phyloP scores from a whole-genome alignment of 2,113 vertebrate species.

The Notechis scutatus region DNA sequence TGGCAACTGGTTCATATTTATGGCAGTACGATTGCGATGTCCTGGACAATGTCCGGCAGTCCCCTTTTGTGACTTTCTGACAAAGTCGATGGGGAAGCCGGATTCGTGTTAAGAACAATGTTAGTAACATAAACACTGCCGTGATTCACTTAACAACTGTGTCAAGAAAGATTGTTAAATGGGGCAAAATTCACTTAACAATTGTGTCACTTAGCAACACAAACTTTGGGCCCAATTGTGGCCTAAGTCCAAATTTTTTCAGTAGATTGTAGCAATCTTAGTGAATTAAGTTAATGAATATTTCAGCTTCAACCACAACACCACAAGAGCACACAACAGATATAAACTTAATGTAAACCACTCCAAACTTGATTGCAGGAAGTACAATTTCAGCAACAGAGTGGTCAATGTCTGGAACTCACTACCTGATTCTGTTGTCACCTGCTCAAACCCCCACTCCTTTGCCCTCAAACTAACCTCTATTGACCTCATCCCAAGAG shows the following conservation, averaged over 20 bases:
- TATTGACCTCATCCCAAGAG: too few species aligned
- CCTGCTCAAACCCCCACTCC: too few species aligned
- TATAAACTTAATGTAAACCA: too few species aligned
- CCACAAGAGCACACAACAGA: too few species aligned
- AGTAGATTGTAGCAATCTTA: neutral
- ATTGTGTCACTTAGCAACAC: neutral
- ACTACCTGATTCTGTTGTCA: too few species aligned
- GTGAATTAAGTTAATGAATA: too few species aligned
- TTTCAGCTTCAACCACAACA: too few species aligned
- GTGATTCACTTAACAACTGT: neutral
- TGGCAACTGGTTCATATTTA: neutral
- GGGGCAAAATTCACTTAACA: neutral
- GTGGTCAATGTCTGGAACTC: too few species aligned
- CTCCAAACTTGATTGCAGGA: too few species aligned
- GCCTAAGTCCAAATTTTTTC: neutral
- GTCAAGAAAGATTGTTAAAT: neutral
- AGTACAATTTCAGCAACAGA: too few species aligned
- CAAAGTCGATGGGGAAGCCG: neutral
- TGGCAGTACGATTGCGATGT: neutral
- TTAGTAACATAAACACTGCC: neutral
- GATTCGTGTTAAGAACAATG: neutral
- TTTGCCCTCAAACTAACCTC: too few species aligned
- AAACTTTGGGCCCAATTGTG: neutral
- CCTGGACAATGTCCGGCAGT: neutral
- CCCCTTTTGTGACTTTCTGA: neutral